phyloP scores from a whole-genome alignment of 2,888 invertebrate species.

The Ennomos erosarius region DNA sequence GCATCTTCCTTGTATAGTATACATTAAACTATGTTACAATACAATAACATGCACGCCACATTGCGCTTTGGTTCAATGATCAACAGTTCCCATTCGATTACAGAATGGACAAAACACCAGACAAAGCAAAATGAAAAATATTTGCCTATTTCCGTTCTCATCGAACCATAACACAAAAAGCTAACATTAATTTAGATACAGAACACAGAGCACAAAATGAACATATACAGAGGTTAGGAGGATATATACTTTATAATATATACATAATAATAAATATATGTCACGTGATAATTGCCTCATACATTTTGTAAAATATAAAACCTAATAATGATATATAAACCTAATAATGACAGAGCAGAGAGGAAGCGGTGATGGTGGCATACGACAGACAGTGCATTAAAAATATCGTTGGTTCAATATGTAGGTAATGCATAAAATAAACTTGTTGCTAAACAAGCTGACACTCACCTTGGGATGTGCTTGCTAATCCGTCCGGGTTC shows the following conservation, averaged over 20 bases:
- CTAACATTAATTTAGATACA: constrained; percentile 82
- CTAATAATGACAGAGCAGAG: constrained; percentile 86
- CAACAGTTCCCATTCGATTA: constrained; percentile 47
- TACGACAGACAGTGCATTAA: constrained; percentile 86
- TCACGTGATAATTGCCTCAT: constrained; percentile 85
- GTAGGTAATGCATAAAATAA: constrained; percentile 84
- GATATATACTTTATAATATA: constrained; percentile 73
- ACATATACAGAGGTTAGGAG: constrained; percentile 80
- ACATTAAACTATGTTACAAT: constrained; percentile 81
- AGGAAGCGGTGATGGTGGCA: constrained; percentile 86
- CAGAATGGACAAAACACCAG: constrained; percentile 50
- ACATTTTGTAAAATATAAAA: constrained; percentile 78
- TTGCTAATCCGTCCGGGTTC: constrained; percentile 90
- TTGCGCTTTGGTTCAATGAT: constrained; percentile 84
- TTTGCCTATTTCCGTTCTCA: constrained; percentile 62
- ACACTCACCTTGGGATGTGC: constrained; percentile 94
- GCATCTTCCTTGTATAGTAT: constrained; percentile 71
- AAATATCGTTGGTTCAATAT: constrained; percentile 84
- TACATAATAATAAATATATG: constrained; percentile 72
- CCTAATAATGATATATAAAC: constrained; percentile 82
- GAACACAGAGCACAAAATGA: constrained; percentile 84
- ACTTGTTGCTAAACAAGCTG: constrained; percentile 81
- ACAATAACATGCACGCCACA: constrained; percentile 82
- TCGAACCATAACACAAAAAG: constrained; percentile 84
- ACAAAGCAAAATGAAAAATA: constrained; percentile 44